Conservation (phyloP, 2,113 vertebrate genomes). For the Crocuta crocuta region DNA sequence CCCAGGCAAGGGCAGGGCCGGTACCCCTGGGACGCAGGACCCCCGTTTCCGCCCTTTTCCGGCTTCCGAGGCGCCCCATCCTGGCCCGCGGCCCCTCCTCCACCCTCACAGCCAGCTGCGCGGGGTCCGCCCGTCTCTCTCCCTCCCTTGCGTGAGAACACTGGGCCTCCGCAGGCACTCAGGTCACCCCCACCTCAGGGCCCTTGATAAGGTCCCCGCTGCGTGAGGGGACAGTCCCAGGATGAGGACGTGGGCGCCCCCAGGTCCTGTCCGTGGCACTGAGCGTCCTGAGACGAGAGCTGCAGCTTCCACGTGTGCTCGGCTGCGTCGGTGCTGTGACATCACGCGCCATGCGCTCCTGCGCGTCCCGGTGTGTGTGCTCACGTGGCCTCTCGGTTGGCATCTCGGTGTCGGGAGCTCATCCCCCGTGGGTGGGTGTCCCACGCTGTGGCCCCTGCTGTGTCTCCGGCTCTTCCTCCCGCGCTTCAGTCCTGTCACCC, state of each 20-base stretch:
- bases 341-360: not conserved
- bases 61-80: accelerated
- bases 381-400: not conserved
- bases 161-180: not conserved
- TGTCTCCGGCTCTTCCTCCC: not conserved
- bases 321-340: not conserved
- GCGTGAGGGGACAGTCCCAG: too few relatives aligned
- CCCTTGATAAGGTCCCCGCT: not conserved
- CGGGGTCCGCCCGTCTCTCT: accelerated
- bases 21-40: not conserved
- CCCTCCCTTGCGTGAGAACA: accelerated
- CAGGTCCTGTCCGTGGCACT: not conserved
- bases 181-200: not conserved
- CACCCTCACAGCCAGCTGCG: accelerated
- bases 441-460: too few relatives aligned
- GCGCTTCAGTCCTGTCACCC: too few relatives aligned
- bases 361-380: not conserved
- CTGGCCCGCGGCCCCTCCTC: accelerated
- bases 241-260: not conserved
- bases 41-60: accelerated
- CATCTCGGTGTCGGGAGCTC: not conserved
- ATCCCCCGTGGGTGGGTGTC: too few relatives aligned
- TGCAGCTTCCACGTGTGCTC: not conserved
- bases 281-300: not conserved
- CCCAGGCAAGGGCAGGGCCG: not conserved